These are phyloP conservation scores for Neoseiulus cucumeris DNA, from an alignment of 1,140 invertebrate species.

Conservation along the genomic window DNA sequence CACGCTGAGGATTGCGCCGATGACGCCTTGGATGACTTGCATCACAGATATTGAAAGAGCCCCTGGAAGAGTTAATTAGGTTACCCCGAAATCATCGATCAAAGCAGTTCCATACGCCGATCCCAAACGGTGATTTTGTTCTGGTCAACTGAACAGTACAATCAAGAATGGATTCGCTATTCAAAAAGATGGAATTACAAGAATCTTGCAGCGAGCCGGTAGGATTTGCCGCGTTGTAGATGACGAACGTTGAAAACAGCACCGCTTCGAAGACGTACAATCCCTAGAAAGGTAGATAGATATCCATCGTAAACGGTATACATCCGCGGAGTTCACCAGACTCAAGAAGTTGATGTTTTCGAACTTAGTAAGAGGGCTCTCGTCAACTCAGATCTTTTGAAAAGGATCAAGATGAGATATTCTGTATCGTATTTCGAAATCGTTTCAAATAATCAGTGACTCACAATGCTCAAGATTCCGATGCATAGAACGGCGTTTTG, in stretches of 20 bases:
- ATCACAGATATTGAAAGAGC: not conserved
- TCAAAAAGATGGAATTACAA: not conserved
- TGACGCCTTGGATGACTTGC: not conserved
- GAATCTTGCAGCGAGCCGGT: not conserved
- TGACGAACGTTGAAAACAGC: constrained; percentile 1
- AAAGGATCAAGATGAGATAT: too few relatives aligned
- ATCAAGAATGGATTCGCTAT: too few relatives aligned
- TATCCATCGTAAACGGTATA: not conserved
- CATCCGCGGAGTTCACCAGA: too few relatives aligned
- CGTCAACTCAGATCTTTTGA: too few relatives aligned
- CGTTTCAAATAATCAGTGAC: not conserved
- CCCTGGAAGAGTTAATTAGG: too few relatives aligned
- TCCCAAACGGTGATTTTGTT: too few relatives aligned
- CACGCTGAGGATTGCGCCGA: not conserved
- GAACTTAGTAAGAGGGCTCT: too few relatives aligned
- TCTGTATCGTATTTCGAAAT: too few relatives aligned
- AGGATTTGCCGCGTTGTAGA: not conserved
- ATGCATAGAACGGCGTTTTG: constrained; percentile 5
- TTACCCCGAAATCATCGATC: too few relatives aligned
- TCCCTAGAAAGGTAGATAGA: not conserved
- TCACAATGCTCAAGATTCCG: constrained; percentile 7
- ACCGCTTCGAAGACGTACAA: constrained; percentile 1
- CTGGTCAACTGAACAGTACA: too few relatives aligned
- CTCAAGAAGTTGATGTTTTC: too few relatives aligned
- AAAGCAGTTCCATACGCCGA: too few relatives aligned